These are phyloP conservation scores for Drosophila quinaria DNA, from an alignment of 2,888 invertebrate species.

Conservation along the genomic window DNA sequence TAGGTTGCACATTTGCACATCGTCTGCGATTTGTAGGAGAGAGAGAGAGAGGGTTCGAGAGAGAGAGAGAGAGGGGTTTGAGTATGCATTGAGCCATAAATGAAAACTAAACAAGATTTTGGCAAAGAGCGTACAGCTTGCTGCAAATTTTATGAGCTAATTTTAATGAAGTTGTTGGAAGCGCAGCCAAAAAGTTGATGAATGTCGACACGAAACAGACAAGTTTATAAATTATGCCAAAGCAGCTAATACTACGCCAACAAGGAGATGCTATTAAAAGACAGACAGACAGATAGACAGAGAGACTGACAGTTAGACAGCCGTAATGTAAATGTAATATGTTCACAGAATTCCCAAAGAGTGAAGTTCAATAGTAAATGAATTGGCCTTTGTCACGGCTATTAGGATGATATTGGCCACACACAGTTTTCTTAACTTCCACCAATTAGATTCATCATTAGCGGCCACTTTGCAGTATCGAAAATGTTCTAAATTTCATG, in stretches of 20 bases:
- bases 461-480: slow-evolving; percentile 59
- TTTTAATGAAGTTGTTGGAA: slow-evolving; percentile 79
- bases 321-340: slow-evolving; percentile 32
- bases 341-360: slow-evolving; percentile 16
- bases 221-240: slow-evolving; percentile 75
- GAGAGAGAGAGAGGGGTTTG: background rate
- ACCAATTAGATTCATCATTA: slow-evolving; percentile 72
- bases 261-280: slow-evolving; percentile 14
- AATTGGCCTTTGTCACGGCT: slow-evolving; percentile 69
- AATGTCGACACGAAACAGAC: slow-evolving; percentile 78
- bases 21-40: slow-evolving; percentile 31
- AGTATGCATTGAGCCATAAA: slow-evolving; percentile 76
- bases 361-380: background rate
- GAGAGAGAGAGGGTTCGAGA: background rate
- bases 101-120: slow-evolving; percentile 82
- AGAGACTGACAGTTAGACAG: slow-evolving; percentile 1
- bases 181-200: slow-evolving; percentile 61
- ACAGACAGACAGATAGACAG: slow-evolving; percentile 12
- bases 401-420: slow-evolving; percentile 68
- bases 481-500: slow-evolving; percentile 69
- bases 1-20: slow-evolving; percentile 67
- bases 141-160: slow-evolving; percentile 82
- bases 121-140: slow-evolving; percentile 41
- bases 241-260: slow-evolving; percentile 50
- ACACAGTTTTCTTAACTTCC: slow-evolving; percentile 31